Conservation (phyloP, 2,797 vertebrate genomes). For the Rhyacichthys aspro region DNA sequence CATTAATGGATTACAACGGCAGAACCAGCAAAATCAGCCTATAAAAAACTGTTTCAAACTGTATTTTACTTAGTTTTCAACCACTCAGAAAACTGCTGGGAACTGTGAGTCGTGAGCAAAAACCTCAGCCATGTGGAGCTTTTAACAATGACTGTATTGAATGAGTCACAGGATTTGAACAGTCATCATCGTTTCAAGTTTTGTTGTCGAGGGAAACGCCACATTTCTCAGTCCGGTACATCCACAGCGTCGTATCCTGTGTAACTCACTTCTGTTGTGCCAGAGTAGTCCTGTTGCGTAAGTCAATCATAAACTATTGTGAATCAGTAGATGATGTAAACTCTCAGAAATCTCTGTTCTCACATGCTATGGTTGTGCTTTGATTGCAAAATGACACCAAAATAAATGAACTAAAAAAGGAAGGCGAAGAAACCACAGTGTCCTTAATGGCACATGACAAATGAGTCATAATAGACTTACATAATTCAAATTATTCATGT, state of each 20-base stretch:
- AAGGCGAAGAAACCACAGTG: not conserved
- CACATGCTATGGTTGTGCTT: not conserved
- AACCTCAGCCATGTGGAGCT: not conserved
- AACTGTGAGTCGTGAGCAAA: not conserved
- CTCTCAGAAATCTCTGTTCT: constrained; percentile 4
- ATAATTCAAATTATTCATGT: not conserved
- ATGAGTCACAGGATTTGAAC: constrained; percentile 6
- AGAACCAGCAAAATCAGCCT: too few relatives aligned
- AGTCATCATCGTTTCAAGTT: not conserved
- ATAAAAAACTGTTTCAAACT: too few relatives aligned
- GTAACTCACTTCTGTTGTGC: not conserved
- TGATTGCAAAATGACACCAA: not conserved
- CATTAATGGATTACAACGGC: too few relatives aligned
- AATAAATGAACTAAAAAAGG: too few relatives aligned
- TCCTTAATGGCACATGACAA: constrained; percentile 1
- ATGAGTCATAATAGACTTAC: not conserved
- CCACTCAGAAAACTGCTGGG: too few relatives aligned
- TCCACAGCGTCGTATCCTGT: not conserved
- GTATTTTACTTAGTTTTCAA: too few relatives aligned
- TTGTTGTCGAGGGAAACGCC: constrained; percentile 22
- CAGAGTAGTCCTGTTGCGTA: constrained; percentile 25
- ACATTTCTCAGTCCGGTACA: constrained; percentile 10
- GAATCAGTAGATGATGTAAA: constrained; percentile 20
- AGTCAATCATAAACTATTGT: constrained; percentile 19
- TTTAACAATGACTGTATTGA: not conserved